Base-by-base conservation (phyloP, 2,113 vertebrate species). In the Psittacula cyanocephala region DNA sequence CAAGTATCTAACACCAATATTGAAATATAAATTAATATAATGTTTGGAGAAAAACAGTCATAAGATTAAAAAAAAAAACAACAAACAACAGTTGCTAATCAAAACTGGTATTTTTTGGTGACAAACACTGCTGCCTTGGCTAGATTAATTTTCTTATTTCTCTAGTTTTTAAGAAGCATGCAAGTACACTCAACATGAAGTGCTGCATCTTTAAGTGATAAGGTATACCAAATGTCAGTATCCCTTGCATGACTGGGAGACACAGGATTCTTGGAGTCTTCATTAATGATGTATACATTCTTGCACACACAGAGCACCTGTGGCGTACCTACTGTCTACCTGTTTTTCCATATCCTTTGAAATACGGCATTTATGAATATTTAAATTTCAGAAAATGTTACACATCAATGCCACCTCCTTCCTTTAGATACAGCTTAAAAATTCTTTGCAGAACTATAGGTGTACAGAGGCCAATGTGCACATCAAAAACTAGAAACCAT, bases 231-330 rank as follows among this genome's bases (percentile, higher is more conserved):
- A 71, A 43, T 33, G 7, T 35, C n/a, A 67, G 17, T 52, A 47
- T 24, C 3, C 18, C 12, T 20, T 22, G 11, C 3, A 4, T 15
- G 16, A 62, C 3, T 24, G 17, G 14, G 24, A 0, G 0, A 57
- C 19, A 46, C 3, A 31, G 13, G 11, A 18, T 50, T 47, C n/a
- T 37, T 72, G 20, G 35, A 71, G 43, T 23, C 33, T 78, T 83
- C n/a, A 15, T 0, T 43, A 39, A 35, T 31, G 7, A 7, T 8
- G 3, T 28, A 49, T 6, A 23, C 9, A 60, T 11, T 4, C 3
- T 27, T 2, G 2, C 27, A 81, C 10, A 87, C 6, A 13, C 0
- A 14, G 16, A 88, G 4, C 23, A 65, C 22, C 23, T 37, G 11
- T 0, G 0, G 12, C 9, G 4, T 31, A 52, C 7, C 6, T 23